A percentile compares a stretch with the other conserved stretches of the same genome.
These are phyloP conservation scores for Monomorium pharaonis DNA, from an alignment of 1,140 invertebrate species.

Conservation along the genomic window DNA sequence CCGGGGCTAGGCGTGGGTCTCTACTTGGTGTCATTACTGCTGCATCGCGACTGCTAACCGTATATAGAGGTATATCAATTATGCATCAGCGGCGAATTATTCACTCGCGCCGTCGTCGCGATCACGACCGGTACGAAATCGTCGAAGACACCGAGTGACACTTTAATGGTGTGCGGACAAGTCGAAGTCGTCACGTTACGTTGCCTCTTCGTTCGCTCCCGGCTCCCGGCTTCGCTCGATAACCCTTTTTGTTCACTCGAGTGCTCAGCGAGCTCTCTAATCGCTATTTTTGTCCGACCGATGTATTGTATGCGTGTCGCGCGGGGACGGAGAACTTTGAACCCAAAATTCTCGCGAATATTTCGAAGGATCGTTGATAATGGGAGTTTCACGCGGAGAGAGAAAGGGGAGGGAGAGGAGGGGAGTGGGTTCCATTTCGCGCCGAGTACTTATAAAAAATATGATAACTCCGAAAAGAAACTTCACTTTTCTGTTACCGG, in stretches of 20 bases:
- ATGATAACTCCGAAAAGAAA: not conserved
- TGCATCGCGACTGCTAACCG: constrained; percentile 50
- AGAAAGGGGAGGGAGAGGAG: no score
- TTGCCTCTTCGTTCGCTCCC: not conserved
- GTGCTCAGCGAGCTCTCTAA: not conserved
- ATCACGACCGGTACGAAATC: constrained; percentile 53
- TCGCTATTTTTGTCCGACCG: not conserved
- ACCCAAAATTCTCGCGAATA: not conserved
- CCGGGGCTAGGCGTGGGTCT: constrained; percentile 22
- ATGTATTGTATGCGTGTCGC: no score
- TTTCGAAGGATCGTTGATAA: not conserved
- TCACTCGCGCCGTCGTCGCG: constrained; percentile 65
- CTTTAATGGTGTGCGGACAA: constrained; percentile 72
- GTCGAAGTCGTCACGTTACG: constrained; percentile 64
- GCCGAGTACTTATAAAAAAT: not conserved
- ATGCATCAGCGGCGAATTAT: constrained; percentile 67
- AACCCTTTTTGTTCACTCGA: constrained; percentile 53
- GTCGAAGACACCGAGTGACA: constrained; percentile 59
- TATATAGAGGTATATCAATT: constrained; percentile 67
- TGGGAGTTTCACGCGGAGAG: not conserved
- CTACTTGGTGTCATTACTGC: constrained; percentile 42
- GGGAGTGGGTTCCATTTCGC: not conserved
- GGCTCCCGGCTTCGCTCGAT: constrained; percentile 60
- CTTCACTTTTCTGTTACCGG: not conserved
- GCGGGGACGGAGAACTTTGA: not conserved